Evolutionary conservation across 2,797 vertebrate species (phyloP).

Genomic region (Helostoma temminkii): DNA sequence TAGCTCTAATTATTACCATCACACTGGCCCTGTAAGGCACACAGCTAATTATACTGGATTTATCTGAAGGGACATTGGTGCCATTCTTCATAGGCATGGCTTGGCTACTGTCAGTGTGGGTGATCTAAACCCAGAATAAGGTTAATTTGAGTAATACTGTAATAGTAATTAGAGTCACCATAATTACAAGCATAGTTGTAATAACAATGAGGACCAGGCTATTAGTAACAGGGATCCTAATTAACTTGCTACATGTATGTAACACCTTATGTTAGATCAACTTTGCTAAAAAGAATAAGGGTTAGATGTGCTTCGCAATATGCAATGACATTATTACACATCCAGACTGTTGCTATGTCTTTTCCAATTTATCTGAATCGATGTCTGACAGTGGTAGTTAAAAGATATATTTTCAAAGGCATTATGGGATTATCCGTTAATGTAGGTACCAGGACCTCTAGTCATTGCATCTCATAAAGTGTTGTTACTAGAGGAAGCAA

Average conservation of each 20-base stretch:
- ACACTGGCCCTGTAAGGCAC: slow-evolving; percentile 90
- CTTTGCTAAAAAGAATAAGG: slow-evolving; percentile 41
- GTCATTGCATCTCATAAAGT: slow-evolving; percentile 74
- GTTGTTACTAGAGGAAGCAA: slow-evolving; percentile 75
- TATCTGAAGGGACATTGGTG: slow-evolving; percentile 93
- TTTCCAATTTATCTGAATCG: slow-evolving; percentile 49
- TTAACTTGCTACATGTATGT: slow-evolving; percentile 52
- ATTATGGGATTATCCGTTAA: slow-evolving; percentile 75
- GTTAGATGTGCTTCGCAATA: slow-evolving; percentile 40
- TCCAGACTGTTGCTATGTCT: slow-evolving; percentile 63
- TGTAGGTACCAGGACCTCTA: slow-evolving; percentile 74
- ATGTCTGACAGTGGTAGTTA: slow-evolving; percentile 70
- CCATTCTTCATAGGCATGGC: slow-evolving; percentile 90
- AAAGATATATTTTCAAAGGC: slow-evolving; percentile 77
- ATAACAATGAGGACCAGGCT: slow-evolving; percentile 71
- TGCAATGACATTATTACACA: slow-evolving; percentile 64
- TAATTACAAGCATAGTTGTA: slow-evolving; percentile 76
- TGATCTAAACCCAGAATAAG: slow-evolving; percentile 89
- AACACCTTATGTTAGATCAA: slow-evolving; percentile 53
- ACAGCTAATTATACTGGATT: slow-evolving; percentile 94
- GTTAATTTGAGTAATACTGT: slow-evolving; percentile 91
- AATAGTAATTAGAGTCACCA: slow-evolving; percentile 80
- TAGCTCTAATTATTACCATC: slow-evolving; percentile 94
- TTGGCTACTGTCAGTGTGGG: slow-evolving; percentile 87
- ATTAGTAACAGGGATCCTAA: slow-evolving; percentile 66